Evolutionary conservation across 2,888 invertebrate species (phyloP).

Genomic region (Acrocyrtus sp.): DNA sequence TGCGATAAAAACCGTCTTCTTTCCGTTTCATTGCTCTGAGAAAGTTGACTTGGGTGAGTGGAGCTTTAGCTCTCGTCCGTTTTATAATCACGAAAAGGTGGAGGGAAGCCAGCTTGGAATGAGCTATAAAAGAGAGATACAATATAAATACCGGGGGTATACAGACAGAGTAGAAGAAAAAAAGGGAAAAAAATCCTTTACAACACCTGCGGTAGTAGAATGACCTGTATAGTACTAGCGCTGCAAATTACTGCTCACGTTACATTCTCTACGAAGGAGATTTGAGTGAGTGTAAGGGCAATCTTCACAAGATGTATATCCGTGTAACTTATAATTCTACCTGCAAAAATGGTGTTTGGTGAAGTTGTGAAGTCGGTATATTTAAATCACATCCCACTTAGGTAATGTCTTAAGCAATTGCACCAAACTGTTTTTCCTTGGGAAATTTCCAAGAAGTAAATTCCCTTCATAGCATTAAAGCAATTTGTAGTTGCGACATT

Average conservation of each 20-base stretch:
- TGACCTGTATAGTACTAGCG: too few relatives aligned
- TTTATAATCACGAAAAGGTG: conserved; percentile 34
- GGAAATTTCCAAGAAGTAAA: background rate
- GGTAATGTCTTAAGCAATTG: conserved; percentile 31
- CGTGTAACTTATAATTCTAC: too few relatives aligned
- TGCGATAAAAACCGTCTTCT: conserved; percentile 53
- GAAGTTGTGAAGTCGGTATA: too few relatives aligned
- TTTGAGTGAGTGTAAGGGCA: too few relatives aligned
- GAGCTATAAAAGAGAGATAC: conserved; percentile 35
- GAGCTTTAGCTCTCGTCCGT: background rate
- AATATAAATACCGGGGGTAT: conserved; percentile 27
- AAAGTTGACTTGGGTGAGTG: conserved; percentile 10
- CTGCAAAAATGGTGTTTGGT: too few relatives aligned
- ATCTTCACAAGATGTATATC: too few relatives aligned
- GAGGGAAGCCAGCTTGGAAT: conserved; percentile 21
- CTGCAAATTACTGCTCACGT: too few relatives aligned
- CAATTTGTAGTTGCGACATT: conserved; percentile 24
- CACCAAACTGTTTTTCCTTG: conserved; percentile 22
- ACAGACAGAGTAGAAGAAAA: background rate
- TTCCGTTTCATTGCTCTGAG: too few relatives aligned
- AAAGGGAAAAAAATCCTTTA: too few relatives aligned
- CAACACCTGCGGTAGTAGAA: too few relatives aligned
- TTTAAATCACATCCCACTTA: too few relatives aligned
- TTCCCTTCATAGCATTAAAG: conserved; percentile 12
- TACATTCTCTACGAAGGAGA: too few relatives aligned